Conservation (phyloP, 2,113 vertebrate species). For the Clarias gariepinus region DNA sequence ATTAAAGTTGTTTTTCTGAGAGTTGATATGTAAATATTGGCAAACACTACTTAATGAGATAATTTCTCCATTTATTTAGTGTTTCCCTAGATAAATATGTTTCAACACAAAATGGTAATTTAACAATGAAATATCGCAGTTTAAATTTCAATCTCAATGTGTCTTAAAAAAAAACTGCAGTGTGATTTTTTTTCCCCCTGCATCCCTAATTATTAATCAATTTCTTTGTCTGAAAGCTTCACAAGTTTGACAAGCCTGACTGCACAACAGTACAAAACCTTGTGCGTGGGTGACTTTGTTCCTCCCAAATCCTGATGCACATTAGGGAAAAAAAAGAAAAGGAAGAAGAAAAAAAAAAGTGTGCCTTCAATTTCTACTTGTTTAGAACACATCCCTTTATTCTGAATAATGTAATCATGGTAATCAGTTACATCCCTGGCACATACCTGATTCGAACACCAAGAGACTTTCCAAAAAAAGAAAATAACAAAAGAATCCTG, state of each 20-base stretch:
- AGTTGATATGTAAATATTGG: too few species aligned
- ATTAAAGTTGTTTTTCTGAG: too few species aligned
- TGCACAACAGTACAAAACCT: neutral
- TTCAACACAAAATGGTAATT: too few species aligned
- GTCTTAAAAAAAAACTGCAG: too few species aligned
- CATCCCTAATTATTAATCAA: neutral
- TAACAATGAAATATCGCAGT: too few species aligned
- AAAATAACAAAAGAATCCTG: neutral
- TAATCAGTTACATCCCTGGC: neutral
- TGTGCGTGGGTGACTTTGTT: neutral
- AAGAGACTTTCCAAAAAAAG: neutral
- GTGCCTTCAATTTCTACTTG: neutral
- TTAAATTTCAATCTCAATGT: too few species aligned
- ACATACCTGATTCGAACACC: neutral
- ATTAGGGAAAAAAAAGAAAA: neutral
- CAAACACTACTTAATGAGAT: too few species aligned
- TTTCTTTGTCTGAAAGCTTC: neutral
- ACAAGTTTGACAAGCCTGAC: neutral
- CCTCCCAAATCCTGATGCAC: too few species aligned
- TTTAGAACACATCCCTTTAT: neutral
- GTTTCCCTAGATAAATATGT: too few species aligned
- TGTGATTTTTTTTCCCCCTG: too few species aligned
- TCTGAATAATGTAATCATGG: neutral
- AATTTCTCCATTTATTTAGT: too few species aligned
- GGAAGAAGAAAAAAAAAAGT: neutral